These are phyloP conservation scores for Torymus texanus DNA, from an alignment of 2,888 invertebrate genomes.

Conservation along the genomic window DNA sequence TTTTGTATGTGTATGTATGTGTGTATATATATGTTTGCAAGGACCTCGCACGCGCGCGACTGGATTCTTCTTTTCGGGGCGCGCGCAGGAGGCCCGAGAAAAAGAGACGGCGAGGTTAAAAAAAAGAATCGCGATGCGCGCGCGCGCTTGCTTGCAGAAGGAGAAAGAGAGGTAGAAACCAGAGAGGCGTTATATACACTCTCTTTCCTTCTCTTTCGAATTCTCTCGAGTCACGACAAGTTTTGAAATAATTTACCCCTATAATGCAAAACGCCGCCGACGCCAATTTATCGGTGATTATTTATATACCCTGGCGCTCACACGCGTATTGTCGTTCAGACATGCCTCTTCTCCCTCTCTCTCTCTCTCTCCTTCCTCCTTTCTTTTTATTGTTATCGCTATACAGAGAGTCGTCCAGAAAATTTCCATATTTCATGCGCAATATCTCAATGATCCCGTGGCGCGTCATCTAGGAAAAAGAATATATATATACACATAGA, in stretches of 20 bases:
- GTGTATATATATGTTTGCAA: background rate
- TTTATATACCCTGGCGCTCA: constrained; percentile 34
- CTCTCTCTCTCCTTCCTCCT: background rate
- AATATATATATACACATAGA: background rate
- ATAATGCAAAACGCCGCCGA: constrained; percentile 16
- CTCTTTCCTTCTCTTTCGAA: no score
- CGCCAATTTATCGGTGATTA: constrained; percentile 51
- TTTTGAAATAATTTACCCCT: constrained; percentile 47
- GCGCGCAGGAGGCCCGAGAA: background rate
- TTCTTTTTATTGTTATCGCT: constrained; percentile 15
- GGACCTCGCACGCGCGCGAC: constrained; percentile 17
- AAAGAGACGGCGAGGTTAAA: constrained; percentile 8
- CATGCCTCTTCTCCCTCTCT: constrained; percentile 18
- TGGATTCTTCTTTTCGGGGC: constrained; percentile 29
- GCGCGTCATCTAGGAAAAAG: background rate
- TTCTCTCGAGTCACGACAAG: constrained; percentile 28
- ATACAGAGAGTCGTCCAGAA: background rate
- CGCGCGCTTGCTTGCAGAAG: background rate
- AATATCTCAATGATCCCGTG: constrained; percentile 54
- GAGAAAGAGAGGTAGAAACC: background rate
- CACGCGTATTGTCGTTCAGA: background rate
- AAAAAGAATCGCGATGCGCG: background rate
- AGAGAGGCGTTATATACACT: background rate
- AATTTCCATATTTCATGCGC: constrained; percentile 55
- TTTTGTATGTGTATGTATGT: constrained; percentile 15